A percentile compares a stretch with the other conserved stretches of the same genome.
These are phyloP conservation scores for Elgaria multicarinata DNA, from an alignment of 2,113 vertebrate species.

Conservation along the genomic window DNA sequence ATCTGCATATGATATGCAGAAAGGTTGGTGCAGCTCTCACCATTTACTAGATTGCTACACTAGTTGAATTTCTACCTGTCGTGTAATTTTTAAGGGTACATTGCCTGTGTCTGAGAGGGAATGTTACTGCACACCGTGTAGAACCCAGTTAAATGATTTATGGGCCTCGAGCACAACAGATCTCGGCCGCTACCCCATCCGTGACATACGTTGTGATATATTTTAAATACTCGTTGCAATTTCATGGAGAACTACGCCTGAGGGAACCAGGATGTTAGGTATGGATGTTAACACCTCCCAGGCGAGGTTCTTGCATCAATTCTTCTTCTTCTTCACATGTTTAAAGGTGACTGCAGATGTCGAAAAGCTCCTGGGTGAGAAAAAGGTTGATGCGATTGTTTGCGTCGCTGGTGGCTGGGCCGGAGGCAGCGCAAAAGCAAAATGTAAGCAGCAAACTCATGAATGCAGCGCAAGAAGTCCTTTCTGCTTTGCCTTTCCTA, in stretches of 20 bases:
- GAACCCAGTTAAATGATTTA: background rate
- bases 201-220: background rate
- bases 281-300: background rate
- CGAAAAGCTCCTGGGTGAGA: constrained; percentile 85
- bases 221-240: background rate
- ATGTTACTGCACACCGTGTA: background rate
- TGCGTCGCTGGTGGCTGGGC: constrained; percentile 98
- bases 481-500: background rate
- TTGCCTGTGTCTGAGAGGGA: background rate
- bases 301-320: background rate
- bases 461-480: background rate
- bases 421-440: constrained; percentile 91
- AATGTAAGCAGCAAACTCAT: constrained; percentile 80
- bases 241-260: background rate
- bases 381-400: constrained; percentile 93
- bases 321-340: background rate
- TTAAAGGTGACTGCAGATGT: constrained; percentile 90
- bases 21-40: too few species aligned
- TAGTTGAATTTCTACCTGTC: background rate
- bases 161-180: background rate
- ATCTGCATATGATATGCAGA: background rate
- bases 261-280: background rate
- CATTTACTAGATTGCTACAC: background rate
- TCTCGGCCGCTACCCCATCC: background rate
- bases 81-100: background rate